These are phyloP conservation scores for Pantherophis vulpinus DNA, from an alignment of 2,797 vertebrate species.

Conservation along the genomic window DNA sequence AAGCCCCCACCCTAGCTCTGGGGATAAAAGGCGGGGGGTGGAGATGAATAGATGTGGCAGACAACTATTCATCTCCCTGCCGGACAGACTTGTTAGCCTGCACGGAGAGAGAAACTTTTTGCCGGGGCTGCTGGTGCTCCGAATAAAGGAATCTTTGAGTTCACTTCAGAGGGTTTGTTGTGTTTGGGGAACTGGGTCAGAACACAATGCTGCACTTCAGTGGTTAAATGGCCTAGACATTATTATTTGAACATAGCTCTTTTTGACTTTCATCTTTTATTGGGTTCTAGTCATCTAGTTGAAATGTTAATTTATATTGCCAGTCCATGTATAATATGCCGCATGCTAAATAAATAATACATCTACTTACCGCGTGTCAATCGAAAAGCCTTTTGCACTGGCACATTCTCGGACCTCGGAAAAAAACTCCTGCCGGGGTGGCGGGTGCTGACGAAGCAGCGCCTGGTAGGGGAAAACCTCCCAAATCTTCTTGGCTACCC, in stretches of 20 bases:
- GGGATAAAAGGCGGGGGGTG: too few species aligned
- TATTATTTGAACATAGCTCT: neutral
- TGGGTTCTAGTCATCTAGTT: neutral
- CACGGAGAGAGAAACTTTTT: too few species aligned
- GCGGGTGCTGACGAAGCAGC: slow-evolving; percentile 87
- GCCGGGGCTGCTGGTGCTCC: too few species aligned
- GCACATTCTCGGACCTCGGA: slow-evolving; percentile 81
- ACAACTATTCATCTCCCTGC: too few species aligned
- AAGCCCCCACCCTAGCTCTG: too few species aligned
- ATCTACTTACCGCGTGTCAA: slow-evolving; percentile 82
- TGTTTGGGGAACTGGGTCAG: too few species aligned
- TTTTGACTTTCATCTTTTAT: neutral
- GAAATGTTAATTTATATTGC: neutral
- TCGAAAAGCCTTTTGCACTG: slow-evolving; percentile 79
- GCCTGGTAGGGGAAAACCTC: slow-evolving; percentile 86
- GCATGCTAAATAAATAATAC: neutral
- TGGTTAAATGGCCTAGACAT: too few species aligned
- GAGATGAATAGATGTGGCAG: too few species aligned
- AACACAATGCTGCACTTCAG: too few species aligned
- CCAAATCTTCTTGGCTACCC: slow-evolving; percentile 92
- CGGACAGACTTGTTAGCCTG: too few species aligned
- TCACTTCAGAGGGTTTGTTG: too few species aligned
- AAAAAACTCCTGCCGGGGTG: slow-evolving; percentile 88
- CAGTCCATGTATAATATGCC: neutral
- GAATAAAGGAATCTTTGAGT: too few species aligned